phyloP scores from a whole-genome alignment of 2,797 vertebrate species.

The Bovichtus diacanthus region DNA sequence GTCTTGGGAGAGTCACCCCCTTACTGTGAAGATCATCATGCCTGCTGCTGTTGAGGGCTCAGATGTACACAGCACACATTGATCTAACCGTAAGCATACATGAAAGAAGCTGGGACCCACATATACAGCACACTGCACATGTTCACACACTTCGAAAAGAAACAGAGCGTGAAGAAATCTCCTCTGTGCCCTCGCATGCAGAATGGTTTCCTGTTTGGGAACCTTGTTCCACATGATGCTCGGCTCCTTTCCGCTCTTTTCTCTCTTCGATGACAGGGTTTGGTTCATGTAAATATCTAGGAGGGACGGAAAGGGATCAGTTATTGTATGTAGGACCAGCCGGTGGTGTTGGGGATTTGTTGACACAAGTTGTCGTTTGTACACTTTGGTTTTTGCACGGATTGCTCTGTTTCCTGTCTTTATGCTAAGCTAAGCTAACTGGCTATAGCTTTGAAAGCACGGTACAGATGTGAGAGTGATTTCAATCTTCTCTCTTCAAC shows the following conservation, averaged over 20 bases:
- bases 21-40: slow-evolving; percentile 2
- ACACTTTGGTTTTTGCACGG: background rate
- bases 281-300: background rate
- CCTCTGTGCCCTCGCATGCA: slow-evolving; percentile 35
- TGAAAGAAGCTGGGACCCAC: slow-evolving; percentile 38
- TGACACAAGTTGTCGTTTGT: background rate
- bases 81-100: slow-evolving; percentile 22
- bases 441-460: background rate
- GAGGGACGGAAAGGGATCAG: background rate
- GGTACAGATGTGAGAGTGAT: background rate
- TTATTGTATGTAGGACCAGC: background rate
- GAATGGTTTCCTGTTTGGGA: slow-evolving; percentile 31
- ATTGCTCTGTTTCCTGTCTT: background rate
- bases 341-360: background rate
- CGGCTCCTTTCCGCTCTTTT: background rate
- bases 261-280: background rate
- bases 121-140: background rate
- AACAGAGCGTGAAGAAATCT: slow-evolving; percentile 72
- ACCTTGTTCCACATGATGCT: slow-evolving; percentile 19
- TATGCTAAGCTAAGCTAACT: slow-evolving; percentile 4
- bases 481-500: background rate
- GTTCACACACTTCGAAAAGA: slow-evolving; percentile 47
- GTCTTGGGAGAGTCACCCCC: background rate
- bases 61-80: slow-evolving; percentile 38
- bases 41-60: slow-evolving; percentile 35